Evolutionary conservation across 2,113 vertebrate species (phyloP).

Genomic region (Trachemys scripta): DNA sequence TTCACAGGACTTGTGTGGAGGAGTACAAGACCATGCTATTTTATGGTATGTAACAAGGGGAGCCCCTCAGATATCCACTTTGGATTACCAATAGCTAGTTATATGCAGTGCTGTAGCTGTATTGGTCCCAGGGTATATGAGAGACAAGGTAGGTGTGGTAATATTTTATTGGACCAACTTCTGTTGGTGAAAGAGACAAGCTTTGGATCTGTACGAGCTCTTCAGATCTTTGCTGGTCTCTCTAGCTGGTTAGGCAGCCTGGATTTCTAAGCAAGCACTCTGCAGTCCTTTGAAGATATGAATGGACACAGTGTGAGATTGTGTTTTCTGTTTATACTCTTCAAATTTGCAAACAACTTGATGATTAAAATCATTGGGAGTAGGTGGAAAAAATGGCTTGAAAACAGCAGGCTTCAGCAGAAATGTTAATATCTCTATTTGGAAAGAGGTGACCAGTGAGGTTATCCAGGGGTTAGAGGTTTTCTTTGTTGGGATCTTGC

Average conservation of each 20-base stretch:
- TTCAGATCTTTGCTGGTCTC: not conserved
- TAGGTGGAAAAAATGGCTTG: constrained; percentile 21
- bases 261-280: not conserved
- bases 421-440: constrained; percentile 49
- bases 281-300: not conserved
- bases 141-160: not conserved
- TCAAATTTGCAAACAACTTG: constrained; percentile 70
- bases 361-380: constrained; percentile 41
- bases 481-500: constrained; percentile 42
- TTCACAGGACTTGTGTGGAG: not conserved
- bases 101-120: not conserved
- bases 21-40: not conserved
- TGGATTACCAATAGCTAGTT: constrained; percentile 39
- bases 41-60: not conserved
- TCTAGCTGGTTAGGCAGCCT: constrained; percentile 11
- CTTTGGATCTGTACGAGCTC: not conserved
- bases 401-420: constrained; percentile 30
- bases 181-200: not conserved
- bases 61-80: constrained; percentile 24
- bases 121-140: not conserved
- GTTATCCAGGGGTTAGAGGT: constrained; percentile 73
- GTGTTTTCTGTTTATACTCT: constrained; percentile 57
- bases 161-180: not conserved
- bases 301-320: constrained; percentile 18
- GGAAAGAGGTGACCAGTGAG: constrained; percentile 63